These are phyloP conservation scores for Morus bassanus DNA, from an alignment of 2,797 vertebrate genomes.

Conservation along the genomic window DNA sequence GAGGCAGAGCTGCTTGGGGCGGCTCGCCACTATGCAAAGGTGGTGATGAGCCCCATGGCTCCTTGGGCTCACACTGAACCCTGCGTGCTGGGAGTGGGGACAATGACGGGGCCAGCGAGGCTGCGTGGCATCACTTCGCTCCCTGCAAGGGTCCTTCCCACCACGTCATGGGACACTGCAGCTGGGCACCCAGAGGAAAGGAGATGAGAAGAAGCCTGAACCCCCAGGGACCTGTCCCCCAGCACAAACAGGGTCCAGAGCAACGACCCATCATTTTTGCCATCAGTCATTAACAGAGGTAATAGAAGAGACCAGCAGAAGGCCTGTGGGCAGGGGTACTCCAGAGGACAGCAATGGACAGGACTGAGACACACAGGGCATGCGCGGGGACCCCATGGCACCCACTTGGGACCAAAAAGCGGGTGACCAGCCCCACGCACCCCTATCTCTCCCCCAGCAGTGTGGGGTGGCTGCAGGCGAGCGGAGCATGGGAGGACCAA, in stretches of 20 bases:
- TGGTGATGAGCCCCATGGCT: background rate
- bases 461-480: background rate
- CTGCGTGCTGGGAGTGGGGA: background rate
- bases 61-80: background rate
- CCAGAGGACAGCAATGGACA: background rate
- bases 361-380: background rate
- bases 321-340: background rate
- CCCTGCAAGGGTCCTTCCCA: background rate
- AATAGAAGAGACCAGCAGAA: background rate
- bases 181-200: too few relatives aligned
- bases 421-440: rapidly evolving
- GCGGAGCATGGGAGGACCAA: background rate
- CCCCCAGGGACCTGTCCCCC: background rate
- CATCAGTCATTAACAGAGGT: background rate
- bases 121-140: background rate
- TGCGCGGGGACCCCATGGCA: background rate
- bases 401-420: background rate
- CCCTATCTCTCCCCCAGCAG: background rate
- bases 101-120: background rate
- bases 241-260: background rate
- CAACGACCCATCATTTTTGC: background rate
- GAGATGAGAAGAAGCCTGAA: background rate
- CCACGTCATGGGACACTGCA: rapidly evolving
- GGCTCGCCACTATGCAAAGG: background rate
- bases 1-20: background rate